Percentiles rank a stretch among this genome's conserved stretches.
These are phyloP conservation scores for Oryzias celebensis DNA, from an alignment of 2,113 vertebrate species.

Conservation along the genomic window DNA sequence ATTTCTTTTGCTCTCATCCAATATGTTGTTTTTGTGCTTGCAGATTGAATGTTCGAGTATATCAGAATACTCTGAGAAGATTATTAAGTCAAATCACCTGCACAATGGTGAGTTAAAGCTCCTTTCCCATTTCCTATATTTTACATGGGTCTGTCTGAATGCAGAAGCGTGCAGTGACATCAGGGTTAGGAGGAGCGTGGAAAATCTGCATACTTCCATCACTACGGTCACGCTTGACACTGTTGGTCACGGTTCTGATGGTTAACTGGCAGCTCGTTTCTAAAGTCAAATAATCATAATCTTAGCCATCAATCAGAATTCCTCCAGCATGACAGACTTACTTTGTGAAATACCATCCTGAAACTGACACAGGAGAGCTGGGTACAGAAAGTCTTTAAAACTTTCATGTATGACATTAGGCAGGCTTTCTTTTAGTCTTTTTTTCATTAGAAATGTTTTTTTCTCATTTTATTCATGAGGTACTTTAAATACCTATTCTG, in stretches of 20 bases:
- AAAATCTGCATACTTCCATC: slow-evolving; percentile 40
- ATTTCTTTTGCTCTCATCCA: not conserved
- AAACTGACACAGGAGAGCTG: slow-evolving; percentile 30
- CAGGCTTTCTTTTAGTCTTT: not conserved
- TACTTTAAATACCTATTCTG: too few species aligned
- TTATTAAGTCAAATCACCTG: slow-evolving; percentile 96
- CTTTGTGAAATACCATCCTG: slow-evolving; percentile 28
- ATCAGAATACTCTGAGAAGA: slow-evolving; percentile 98
- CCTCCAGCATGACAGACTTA: slow-evolving; percentile 18
- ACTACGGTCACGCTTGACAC: slow-evolving; percentile 37
- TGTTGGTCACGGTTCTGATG: slow-evolving; percentile 53
- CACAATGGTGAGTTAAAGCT: slow-evolving; percentile 86
- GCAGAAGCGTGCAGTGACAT: not conserved
- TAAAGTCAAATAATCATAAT: slow-evolving; percentile 45
- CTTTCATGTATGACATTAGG: not conserved
- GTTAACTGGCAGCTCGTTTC: slow-evolving; percentile 54
- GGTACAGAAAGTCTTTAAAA: too few species aligned
- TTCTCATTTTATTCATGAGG: too few species aligned
- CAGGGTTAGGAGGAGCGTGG: slow-evolving; percentile 17
- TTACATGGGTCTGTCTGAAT: slow-evolving; percentile 3
- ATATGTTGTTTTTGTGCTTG: slow-evolving; percentile 21
- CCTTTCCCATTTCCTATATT: slow-evolving; percentile 5
- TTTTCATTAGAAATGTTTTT: too few species aligned
- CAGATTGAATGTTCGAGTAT: slow-evolving; percentile 99
- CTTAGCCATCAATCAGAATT: slow-evolving; percentile 44